Percentiles rank a stretch among this genome's conserved stretches.
Conservation (phyloP, 2,888 invertebrate species). For the Cetonia aurata region DNA sequence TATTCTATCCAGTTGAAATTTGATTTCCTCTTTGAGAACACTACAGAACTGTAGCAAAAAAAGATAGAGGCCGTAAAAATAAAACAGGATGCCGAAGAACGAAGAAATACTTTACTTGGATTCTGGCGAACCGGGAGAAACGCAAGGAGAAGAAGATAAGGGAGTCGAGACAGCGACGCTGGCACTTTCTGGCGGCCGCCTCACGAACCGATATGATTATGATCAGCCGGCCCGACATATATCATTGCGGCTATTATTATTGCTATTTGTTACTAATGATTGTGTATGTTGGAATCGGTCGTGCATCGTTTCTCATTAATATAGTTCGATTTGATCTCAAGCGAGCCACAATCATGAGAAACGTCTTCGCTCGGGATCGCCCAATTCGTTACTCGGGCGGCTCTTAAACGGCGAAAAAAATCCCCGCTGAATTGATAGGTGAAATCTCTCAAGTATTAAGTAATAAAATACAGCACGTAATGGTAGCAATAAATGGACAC, state of each 20-base stretch:
- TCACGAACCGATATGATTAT: conserved; percentile 62
- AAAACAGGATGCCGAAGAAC: conserved; percentile 18
- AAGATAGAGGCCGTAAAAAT: conserved; percentile 10
- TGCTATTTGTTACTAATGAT: conserved; percentile 68
- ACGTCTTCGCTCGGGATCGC: conserved; percentile 47
- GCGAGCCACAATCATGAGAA: conserved; percentile 61
- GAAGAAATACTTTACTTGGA: conserved; percentile 47
- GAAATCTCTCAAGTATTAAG: neutral
- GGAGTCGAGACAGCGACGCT: conserved; percentile 43
- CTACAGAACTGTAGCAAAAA: conserved; percentile 21
- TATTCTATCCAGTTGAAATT: conserved; percentile 30
- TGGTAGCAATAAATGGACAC: too few species aligned
- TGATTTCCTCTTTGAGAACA: conserved; percentile 32
- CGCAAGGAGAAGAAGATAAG: neutral
- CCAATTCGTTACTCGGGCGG: conserved; percentile 30
- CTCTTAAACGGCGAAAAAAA: conserved; percentile 21
- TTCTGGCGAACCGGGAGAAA: conserved; percentile 42
- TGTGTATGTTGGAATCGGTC: conserved; percentile 67
- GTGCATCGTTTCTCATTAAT: conserved; percentile 69
- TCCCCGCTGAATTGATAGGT: neutral
- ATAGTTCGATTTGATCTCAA: conserved; percentile 66
- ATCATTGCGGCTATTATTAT: conserved; percentile 67
- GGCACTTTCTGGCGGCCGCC: conserved; percentile 46
- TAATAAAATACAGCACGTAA: too few species aligned
- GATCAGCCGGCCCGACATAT: conserved; percentile 65